These are phyloP conservation scores for Stigmatopora nigra DNA, from an alignment of 2,113 vertebrate genomes.

Conservation along the genomic window DNA sequence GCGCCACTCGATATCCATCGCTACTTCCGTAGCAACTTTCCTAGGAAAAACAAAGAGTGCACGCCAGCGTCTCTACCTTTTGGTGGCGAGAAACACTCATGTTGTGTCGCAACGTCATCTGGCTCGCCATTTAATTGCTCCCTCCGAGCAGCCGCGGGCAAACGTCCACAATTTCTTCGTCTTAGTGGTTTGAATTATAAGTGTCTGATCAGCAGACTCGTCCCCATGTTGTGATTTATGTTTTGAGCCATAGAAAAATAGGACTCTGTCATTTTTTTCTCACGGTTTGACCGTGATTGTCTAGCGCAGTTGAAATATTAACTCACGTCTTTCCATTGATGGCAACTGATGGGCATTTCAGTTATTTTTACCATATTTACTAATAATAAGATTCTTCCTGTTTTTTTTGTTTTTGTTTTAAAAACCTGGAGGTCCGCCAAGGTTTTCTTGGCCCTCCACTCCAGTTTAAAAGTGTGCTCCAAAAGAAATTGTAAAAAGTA, in stretches of 20 bases:
- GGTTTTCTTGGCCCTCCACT: no score
- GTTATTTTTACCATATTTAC: no score
- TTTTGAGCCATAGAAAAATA: background rate
- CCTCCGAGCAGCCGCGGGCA: background rate
- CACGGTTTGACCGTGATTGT: background rate
- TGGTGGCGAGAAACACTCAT: background rate
- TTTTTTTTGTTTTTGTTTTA: no score
- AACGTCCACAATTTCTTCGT: conserved; percentile 16
- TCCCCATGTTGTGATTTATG: background rate
- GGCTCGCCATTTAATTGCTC: conserved; percentile 22
- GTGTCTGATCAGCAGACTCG: conserved; percentile 1
- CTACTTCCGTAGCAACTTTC: background rate
- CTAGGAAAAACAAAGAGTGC: conserved; percentile 19
- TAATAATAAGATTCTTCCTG: no score
- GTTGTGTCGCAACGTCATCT: conserved; percentile 24
- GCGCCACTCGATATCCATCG: conserved; percentile 3
- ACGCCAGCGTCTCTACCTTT: conserved; percentile 27
- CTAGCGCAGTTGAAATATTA: no score
- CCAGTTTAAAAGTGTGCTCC: no score
- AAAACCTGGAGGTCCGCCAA: no score
- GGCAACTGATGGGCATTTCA: no score
- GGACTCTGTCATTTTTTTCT: background rate
- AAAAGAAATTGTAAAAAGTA: no score
- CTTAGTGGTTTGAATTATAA: conserved; percentile 10
- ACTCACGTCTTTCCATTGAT: no score